Percentiles rank a stretch among this genome's conserved stretches.
phyloP scores from a whole-genome alignment of 2,888 invertebrate genomes.

The Sicus ferrugineus region DNA sequence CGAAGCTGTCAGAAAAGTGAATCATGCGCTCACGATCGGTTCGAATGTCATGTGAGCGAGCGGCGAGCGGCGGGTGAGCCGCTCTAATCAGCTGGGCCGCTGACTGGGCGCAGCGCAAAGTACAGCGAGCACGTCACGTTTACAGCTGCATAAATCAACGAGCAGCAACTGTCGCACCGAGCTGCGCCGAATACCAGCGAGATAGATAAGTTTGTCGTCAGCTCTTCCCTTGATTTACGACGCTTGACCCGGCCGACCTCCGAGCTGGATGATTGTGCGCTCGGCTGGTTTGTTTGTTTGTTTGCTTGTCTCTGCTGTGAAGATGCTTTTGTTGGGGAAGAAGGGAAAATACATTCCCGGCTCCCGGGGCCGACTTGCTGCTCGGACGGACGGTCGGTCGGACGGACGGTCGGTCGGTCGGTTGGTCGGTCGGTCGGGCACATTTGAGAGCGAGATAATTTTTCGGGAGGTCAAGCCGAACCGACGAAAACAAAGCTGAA shows the following conservation, averaged over 20 bases:
- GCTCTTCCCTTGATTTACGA: conserved; percentile 29
- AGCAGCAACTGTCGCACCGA: neutral
- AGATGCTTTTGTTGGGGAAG: neutral
- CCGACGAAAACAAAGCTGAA: no score
- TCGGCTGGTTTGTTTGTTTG: neutral
- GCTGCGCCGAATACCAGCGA: neutral
- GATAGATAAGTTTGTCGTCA: conserved; percentile 18
- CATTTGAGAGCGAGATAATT: no score
- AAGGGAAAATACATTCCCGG: no score
- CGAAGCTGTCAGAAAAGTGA: conserved; percentile 27
- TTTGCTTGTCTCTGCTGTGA: neutral
- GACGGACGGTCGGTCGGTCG: no score
- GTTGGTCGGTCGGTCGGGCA: no score
- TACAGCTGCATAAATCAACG: conserved; percentile 25
- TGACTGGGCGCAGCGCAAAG: neutral
- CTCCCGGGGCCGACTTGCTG: no score
- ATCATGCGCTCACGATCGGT: neutral
- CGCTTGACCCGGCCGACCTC: conserved; percentile 21
- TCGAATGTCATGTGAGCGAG: neutral
- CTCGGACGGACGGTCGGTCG: no score
- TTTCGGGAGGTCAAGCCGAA: neutral
- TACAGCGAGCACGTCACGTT: conserved; percentile 7
- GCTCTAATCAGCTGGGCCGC: neutral
- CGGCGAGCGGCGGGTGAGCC: neutral
- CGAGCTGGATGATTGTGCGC: neutral